Evolutionary conservation across 2,797 vertebrate species (phyloP).

Genomic region (Gephyroberyx darwinii): DNA sequence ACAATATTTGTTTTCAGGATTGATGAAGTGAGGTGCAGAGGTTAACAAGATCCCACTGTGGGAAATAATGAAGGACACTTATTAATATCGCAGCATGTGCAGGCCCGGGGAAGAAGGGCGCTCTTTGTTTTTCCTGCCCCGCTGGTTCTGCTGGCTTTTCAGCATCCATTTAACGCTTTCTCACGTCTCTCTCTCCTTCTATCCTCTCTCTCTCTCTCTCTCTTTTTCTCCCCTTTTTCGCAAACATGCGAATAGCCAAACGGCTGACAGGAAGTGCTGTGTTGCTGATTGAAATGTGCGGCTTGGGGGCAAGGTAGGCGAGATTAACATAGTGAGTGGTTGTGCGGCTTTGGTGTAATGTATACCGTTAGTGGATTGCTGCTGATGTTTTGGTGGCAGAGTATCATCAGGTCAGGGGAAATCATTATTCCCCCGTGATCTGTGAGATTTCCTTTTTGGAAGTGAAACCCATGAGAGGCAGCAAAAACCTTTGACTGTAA

Average conservation of each 20-base stretch:
- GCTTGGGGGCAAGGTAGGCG: slow-evolving; percentile 6
- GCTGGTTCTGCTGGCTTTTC: slow-evolving; percentile 58
- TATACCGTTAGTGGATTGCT: slow-evolving; percentile 33
- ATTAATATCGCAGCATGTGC: slow-evolving; percentile 75
- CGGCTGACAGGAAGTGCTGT: slow-evolving; percentile 5
- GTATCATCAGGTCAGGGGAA: slow-evolving; percentile 33
- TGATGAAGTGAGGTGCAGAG: slow-evolving; percentile 66
- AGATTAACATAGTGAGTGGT: slow-evolving; percentile 27
- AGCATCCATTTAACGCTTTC: slow-evolving; percentile 47
- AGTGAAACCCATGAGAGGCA: too few relatives aligned
- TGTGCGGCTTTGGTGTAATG: slow-evolving; percentile 19
- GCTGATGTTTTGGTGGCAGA: slow-evolving; percentile 25
- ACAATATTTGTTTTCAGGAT: slow-evolving; percentile 46
- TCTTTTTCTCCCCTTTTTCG: neutral
- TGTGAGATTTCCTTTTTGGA: slow-evolving; percentile 20
- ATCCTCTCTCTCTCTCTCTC: slow-evolving; percentile 4
- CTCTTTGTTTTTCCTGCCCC: slow-evolving; percentile 72
- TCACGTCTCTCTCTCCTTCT: slow-evolving; percentile 3
- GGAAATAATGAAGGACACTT: slow-evolving; percentile 73
- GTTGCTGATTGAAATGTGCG: slow-evolving; percentile 27
- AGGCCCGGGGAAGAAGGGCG: slow-evolving; percentile 54
- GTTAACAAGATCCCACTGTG: slow-evolving; percentile 73
- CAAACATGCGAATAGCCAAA: slow-evolving; percentile 1
- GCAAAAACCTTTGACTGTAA: too few relatives aligned
- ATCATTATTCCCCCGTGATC: slow-evolving; percentile 37